phyloP scores from a whole-genome alignment of 2,888 invertebrate species.

The Carpatolechia fugitivella region DNA sequence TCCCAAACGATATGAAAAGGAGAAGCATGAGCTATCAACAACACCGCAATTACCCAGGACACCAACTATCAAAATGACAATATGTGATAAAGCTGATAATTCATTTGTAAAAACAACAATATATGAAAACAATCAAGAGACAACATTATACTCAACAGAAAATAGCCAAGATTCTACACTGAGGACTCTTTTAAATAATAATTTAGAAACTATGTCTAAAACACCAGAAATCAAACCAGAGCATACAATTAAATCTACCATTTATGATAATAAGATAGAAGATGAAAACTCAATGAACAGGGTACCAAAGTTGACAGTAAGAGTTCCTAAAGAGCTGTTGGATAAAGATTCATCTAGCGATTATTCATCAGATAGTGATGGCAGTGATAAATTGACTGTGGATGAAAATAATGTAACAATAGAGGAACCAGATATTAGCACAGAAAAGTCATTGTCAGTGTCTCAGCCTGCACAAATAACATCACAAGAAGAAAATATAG shows the following conservation, averaged over 20 bases:
- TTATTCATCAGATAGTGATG: slow-evolving; percentile 79
- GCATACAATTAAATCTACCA: slow-evolving; percentile 63
- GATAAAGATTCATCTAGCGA: slow-evolving; percentile 76
- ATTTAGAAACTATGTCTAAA: slow-evolving; percentile 47
- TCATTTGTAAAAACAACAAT: slow-evolving; percentile 72
- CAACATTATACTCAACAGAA: slow-evolving; percentile 30
- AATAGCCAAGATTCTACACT: slow-evolving; percentile 20
- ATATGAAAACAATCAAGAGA: slow-evolving; percentile 64
- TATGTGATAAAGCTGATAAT: slow-evolving; percentile 72
- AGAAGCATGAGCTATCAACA: slow-evolving; percentile 33
- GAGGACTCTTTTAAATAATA: slow-evolving; percentile 63
- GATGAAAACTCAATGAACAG: slow-evolving; percentile 71
- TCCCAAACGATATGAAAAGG: slow-evolving; percentile 68
- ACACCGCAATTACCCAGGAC: slow-evolving; percentile 37
- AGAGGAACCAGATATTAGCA: slow-evolving; percentile 29
- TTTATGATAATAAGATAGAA: slow-evolving; percentile 71
- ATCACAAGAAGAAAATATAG: slow-evolving; percentile 27
- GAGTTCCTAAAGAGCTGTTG: slow-evolving; percentile 81
- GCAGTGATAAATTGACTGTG: slow-evolving; percentile 80
- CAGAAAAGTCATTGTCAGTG: slow-evolving; percentile 24
- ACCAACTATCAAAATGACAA: slow-evolving; percentile 72
- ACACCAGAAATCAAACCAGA: slow-evolving; percentile 57
- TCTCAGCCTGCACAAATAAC: slow-evolving; percentile 31
- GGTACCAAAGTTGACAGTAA: slow-evolving; percentile 84
- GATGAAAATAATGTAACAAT: slow-evolving; percentile 67